phyloP scores from a whole-genome alignment of 2,888 invertebrate species.

The Timema cristinae region DNA sequence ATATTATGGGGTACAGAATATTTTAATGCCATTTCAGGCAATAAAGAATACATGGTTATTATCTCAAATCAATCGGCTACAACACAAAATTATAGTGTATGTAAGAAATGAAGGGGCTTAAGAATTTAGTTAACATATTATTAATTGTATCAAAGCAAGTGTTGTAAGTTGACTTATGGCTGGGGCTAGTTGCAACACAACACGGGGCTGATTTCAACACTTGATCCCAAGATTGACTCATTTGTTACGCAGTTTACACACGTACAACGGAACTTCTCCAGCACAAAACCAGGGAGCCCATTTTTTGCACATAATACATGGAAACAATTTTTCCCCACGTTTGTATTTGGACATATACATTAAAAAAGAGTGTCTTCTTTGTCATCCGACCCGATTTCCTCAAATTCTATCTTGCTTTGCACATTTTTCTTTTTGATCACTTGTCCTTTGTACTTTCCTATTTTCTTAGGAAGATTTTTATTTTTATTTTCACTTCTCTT shows the following conservation, averaged over 20 bases:
- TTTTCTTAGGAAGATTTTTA: slow-evolving; percentile 9
- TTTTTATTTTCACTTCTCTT: slow-evolving; percentile 6
- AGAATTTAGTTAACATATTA: neutral
- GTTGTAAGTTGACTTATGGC: neutral
- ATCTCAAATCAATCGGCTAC: neutral
- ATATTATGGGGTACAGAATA: neutral
- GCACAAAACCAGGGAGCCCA: slow-evolving; percentile 15
- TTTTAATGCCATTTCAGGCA: neutral
- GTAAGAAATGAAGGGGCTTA: neutral
- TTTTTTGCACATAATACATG: neutral
- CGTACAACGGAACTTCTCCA: slow-evolving; percentile 7
- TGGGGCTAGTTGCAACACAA: slow-evolving; percentile 12
- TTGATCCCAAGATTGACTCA: slow-evolving; percentile 5
- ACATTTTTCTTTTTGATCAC: slow-evolving; percentile 1
- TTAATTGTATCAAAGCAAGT: neutral
- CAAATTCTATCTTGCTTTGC: neutral
- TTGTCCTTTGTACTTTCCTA: slow-evolving; percentile 1
- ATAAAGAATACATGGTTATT: slow-evolving; percentile 3
- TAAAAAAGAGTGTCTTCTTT: neutral
- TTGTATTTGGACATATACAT: slow-evolving; percentile 7
- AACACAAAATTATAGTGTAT: neutral
- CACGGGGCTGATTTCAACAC: slow-evolving; percentile 1
- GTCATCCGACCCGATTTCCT: neutral
- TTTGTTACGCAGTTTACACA: slow-evolving; percentile 2
- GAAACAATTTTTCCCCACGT: slow-evolving; percentile 10